These are phyloP conservation scores for Dascillus cervinus DNA, from an alignment of 2,888 invertebrate species.

Conservation along the genomic window DNA sequence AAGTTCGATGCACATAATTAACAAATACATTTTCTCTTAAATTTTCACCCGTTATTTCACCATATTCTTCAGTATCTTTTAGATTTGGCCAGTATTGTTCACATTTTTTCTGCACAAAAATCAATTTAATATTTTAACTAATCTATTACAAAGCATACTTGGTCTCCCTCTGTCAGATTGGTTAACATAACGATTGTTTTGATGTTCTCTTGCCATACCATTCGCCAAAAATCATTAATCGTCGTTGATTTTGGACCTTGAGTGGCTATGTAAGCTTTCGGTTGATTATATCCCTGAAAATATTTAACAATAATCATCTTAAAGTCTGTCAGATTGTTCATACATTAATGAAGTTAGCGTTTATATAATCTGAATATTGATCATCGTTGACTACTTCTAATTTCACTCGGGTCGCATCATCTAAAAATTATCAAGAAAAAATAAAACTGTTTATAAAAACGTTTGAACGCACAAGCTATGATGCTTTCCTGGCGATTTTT, in stretches of 20 bases:
- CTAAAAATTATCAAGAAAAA: no score
- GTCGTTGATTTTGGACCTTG: conserved; percentile 35
- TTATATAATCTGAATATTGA: conserved; percentile 45
- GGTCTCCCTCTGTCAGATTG: conserved; percentile 42
- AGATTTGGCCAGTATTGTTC: conserved; percentile 47
- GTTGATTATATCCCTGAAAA: conserved; percentile 27
- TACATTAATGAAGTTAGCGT: conserved; percentile 47
- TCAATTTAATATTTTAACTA: no score
- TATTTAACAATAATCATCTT: neutral
- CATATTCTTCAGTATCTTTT: conserved; percentile 35
- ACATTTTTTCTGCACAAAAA: conserved; percentile 43
- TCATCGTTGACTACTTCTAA: conserved; percentile 36
- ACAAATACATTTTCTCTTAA: conserved; percentile 31
- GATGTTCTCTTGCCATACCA: conserved; percentile 44
- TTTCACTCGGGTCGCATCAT: conserved; percentile 45
- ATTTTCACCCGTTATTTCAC: conserved; percentile 32
- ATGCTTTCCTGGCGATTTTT: no score
- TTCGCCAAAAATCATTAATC: conserved; percentile 36
- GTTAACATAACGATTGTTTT: conserved; percentile 45
- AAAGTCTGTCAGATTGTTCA: conserved; percentile 8
- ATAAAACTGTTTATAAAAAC: no score
- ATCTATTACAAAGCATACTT: no score
- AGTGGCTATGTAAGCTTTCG: conserved; percentile 35
- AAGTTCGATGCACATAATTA: conserved; percentile 35
- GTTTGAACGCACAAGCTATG: no score